phyloP scores from a whole-genome alignment of 2,888 invertebrate genomes.

The Emmelina monodactyla region DNA sequence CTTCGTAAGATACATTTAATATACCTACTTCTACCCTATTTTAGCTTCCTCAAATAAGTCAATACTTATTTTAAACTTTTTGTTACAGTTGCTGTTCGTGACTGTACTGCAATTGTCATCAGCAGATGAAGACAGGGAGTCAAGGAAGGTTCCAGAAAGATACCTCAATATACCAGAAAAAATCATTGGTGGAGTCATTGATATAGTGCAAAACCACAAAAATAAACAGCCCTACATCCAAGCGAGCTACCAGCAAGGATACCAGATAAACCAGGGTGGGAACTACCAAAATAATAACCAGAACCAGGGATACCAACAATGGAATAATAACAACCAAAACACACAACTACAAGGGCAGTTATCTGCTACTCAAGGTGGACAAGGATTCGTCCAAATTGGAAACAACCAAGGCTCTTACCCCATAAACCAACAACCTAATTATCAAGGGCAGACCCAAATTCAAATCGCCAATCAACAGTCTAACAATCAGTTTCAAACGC shows the following conservation, averaged over 20 bases:
- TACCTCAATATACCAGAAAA: conserved; percentile 47
- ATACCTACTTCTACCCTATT: too few relatives aligned
- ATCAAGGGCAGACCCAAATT: conserved; percentile 15
- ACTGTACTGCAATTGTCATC: conserved; percentile 16
- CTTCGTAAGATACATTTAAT: too few relatives aligned
- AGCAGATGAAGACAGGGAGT: conserved; percentile 1
- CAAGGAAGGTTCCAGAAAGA: conserved; percentile 26
- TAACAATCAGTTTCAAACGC: conserved; percentile 9
- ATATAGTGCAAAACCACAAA: conserved; percentile 49
- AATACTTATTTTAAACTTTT: too few relatives aligned
- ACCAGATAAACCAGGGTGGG: conserved; percentile 7
- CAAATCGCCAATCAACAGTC: conserved; percentile 15
- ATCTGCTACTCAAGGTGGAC: conserved; percentile 21
- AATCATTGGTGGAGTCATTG: conserved; percentile 53
- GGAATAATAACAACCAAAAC: conserved; percentile 21
- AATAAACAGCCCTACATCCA: conserved; percentile 28
- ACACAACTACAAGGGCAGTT: conserved; percentile 23
- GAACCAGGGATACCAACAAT: conserved; percentile 20
- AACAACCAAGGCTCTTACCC: conserved; percentile 18
- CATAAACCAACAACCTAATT: conserved; percentile 12
- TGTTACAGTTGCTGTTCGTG: too few relatives aligned
- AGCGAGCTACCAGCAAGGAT: conserved; percentile 12
- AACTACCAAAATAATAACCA: conserved; percentile 7
- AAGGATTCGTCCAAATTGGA: conserved; percentile 6
- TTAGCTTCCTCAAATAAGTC: too few relatives aligned